A percentile compares a stretch with the other conserved stretches of the same genome.
phyloP scores from a whole-genome alignment of 2,888 invertebrate species.

The Pilophorus perplexus region DNA sequence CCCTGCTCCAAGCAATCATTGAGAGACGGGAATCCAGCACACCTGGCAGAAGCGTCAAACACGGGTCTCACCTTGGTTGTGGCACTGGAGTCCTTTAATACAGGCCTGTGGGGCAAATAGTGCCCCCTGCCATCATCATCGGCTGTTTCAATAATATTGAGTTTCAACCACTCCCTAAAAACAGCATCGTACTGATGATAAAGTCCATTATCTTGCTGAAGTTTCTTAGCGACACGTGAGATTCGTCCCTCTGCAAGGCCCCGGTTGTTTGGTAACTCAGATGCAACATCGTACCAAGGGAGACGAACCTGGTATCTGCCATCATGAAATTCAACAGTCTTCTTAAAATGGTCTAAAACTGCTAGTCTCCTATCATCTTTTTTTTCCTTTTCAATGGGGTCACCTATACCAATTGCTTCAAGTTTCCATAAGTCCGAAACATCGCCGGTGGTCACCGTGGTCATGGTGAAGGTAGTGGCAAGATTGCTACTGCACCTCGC shows the following conservation, averaged over 20 bases:
- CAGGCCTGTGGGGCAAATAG: constrained; percentile 35
- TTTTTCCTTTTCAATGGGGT: background rate
- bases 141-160: too few relatives aligned
- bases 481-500: background rate
- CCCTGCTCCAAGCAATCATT: constrained; percentile 28
- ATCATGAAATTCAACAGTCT: constrained; percentile 3
- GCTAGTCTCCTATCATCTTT: background rate
- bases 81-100: constrained; percentile 19
- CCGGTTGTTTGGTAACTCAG: too few relatives aligned
- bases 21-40: background rate
- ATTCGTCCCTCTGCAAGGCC: too few relatives aligned
- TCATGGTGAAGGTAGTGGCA: constrained; percentile 12
- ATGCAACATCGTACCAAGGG: background rate
- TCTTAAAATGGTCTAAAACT: background rate
- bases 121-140: too few relatives aligned
- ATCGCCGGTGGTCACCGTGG: background rate
- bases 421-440: constrained; percentile 3
- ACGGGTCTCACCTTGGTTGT: constrained; percentile 28
- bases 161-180: too few relatives aligned
- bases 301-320: background rate
- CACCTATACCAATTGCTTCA: constrained; percentile 3
- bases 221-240: too few relatives aligned
- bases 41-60: constrained; percentile 18
- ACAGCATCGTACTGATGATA: too few relatives aligned
- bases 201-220: too few relatives aligned